Conservation (phyloP, 2,888 invertebrate genomes). For the Pemphredon lugubris region DNA sequence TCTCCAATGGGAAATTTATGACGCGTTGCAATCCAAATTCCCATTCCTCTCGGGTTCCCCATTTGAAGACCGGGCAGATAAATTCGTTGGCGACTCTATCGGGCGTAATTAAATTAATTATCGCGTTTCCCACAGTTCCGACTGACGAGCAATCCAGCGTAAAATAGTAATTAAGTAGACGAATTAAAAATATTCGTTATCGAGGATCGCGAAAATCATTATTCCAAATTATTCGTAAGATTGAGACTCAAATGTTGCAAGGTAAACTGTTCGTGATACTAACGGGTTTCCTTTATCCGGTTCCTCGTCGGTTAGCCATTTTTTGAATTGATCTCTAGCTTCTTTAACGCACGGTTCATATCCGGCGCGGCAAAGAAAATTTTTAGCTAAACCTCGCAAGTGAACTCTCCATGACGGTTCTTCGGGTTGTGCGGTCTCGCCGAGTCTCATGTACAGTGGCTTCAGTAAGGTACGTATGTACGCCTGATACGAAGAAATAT, state of each 20-base stretch:
- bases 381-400: constrained; percentile 86
- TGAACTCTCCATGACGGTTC: constrained; percentile 87
- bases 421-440: constrained; percentile 82
- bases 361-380: constrained; percentile 89
- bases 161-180: too few species aligned
- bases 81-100: constrained; percentile 88
- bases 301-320: constrained; percentile 89
- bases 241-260: too few species aligned
- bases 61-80: constrained; percentile 91
- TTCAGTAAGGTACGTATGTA: constrained; percentile 87
- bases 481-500: constrained; percentile 81
- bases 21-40: constrained; percentile 90
- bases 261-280: constrained; percentile 78
- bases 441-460: constrained; percentile 88
- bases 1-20: constrained; percentile 86
- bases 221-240: background rate
- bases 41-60: constrained; percentile 91
- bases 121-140: too few species aligned
- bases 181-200: too few species aligned
- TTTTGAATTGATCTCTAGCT: constrained; percentile 87
- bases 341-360: constrained; percentile 90
- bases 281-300: constrained; percentile 92
- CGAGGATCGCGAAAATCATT: too few species aligned
- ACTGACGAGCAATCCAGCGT: too few species aligned
- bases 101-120: constrained; percentile 23